Percentiles rank a stretch among this genome's conserved stretches.
phyloP scores from a whole-genome alignment of 2,113 vertebrate species.

The Hylia prasina region DNA sequence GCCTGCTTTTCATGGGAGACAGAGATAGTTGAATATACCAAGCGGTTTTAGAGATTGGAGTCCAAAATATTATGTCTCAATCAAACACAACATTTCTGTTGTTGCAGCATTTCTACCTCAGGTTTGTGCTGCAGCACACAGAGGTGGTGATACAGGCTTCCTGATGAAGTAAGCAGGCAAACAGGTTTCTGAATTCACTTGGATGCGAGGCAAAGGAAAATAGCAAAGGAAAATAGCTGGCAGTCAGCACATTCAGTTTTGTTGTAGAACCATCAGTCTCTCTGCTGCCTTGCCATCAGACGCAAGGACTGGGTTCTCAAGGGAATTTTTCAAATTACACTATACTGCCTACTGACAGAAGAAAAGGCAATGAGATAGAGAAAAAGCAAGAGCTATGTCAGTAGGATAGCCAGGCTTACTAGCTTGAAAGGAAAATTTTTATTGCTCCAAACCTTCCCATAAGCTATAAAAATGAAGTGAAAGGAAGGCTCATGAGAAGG shows the following conservation, averaged over 20 bases:
- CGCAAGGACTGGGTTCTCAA: neutral
- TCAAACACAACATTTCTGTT: neutral
- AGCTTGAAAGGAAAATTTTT: neutral
- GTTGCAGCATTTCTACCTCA: constrained; percentile 2
- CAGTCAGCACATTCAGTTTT: constrained; percentile 4
- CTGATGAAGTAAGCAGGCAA: constrained; percentile 6
- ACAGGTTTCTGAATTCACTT: constrained; percentile 37
- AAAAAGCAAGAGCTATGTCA: neutral
- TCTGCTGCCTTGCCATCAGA: neutral
- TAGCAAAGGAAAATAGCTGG: neutral
- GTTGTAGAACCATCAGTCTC: neutral
- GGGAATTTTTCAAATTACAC: neutral
- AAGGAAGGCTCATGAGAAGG: neutral
- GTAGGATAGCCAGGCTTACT: neutral
- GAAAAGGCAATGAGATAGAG: neutral
- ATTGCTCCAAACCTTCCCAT: neutral
- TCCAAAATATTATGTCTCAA: neutral
- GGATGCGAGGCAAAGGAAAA: neutral
- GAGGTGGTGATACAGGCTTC: neutral
- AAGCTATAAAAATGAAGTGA: neutral
- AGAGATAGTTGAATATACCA: neutral
- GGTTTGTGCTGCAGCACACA: neutral
- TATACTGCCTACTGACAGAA: neutral
- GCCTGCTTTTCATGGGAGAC: neutral
- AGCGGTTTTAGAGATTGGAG: neutral